Base-by-base conservation (phyloP, 1,140 invertebrate species). In the Drosophila parabipectinata region DNA sequence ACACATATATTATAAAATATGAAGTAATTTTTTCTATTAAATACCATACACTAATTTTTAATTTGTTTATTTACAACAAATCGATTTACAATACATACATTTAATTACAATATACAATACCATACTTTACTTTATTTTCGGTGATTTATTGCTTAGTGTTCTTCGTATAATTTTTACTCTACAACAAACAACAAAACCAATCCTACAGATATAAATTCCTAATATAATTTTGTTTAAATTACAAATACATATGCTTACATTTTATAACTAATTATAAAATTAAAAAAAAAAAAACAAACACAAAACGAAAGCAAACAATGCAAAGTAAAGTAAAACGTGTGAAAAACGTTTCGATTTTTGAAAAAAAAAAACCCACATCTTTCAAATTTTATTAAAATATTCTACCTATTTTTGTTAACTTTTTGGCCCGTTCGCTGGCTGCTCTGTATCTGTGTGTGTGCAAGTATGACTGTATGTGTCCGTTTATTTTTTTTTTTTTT, bases 151-250 rank as follows among this genome's bases (percentile, higher is more conserved):
- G 79, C 79, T 88, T 88, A 87, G 83, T 88, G 75, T 68, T 82
- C 67, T 67, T 82, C 69, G 73, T 82, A 69, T 87, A 87, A 87
- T 87, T 87, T 87, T 68, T 82, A 87, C 56, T 81, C 68, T 84
- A 80, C 56, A 72, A 55, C 54, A 67, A 66, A 73, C 60, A 74
- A 74, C 67, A 73, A 89, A 81, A 68, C 67, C 75, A 75, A 72
- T 90, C 75, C 78, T 90, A 90, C 67, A 88, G 74, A 77, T 75
- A 90, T 72, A 81, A 81, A 82, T 77, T 82, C 85, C 74, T 90
- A 90, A 90, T 90, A 81, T 90, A 90, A 85, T 81, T 84, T 90
- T 68, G 69, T 82, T 84, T 89, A 89, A 89, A 89, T 84, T 80
- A 84, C 81, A 83, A 73, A 79, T 84, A 80, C 60, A 79, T 88